Base-by-base conservation (phyloP, 2,113 vertebrate genomes). In the Cercopithecus mona region DNA sequence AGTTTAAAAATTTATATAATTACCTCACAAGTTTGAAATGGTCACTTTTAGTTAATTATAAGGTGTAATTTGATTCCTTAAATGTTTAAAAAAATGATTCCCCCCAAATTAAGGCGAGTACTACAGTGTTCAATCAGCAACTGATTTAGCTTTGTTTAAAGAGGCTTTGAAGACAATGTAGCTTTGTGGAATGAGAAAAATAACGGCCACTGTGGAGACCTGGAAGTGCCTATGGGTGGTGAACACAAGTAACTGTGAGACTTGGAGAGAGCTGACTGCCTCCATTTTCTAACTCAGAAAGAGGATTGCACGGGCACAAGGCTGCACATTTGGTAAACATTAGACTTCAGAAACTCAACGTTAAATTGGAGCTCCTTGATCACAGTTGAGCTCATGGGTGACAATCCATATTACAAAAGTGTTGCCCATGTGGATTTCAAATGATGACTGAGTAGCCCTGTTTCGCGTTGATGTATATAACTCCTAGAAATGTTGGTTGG, bases 281-380 rank as follows among this genome's bases (percentile, higher is more conserved):
- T 92, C 91, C 43, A 2, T 48, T 86, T 88, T 81, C 82, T 87
- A 86, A 45, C 38, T 40, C 18, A 20, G 87, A 45, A 61, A 57
- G 43, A 57, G 40, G 27, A 78, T 52, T 83, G 76, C 48, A 18
- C 13, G 38, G 52, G 57, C 92, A 61, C 11, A 40, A 73, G 72
- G 0, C 76, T n/a, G 93, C 75, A 96, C 96, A 96, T 97, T 97
- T 97, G 98, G 95, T 93, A 95, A 94, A 93, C 87, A 95, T 96
- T 95, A 96, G 57, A 82, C 76, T 96, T 97, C 93, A 97, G 95
- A 97, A 97, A 95, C 48, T 79, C 76, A 40, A 1, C 10, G 68
- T 84, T 94, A 79, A 89, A 66, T 2, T 45, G 78, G 81, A 43
- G 78, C 61, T 89, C 94, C 97, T 95, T 96, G 96, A 94, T 97